Evolutionary conservation across 2,113 vertebrate genomes (phyloP).

Genomic region (Epinephelus lanceolatus): DNA sequence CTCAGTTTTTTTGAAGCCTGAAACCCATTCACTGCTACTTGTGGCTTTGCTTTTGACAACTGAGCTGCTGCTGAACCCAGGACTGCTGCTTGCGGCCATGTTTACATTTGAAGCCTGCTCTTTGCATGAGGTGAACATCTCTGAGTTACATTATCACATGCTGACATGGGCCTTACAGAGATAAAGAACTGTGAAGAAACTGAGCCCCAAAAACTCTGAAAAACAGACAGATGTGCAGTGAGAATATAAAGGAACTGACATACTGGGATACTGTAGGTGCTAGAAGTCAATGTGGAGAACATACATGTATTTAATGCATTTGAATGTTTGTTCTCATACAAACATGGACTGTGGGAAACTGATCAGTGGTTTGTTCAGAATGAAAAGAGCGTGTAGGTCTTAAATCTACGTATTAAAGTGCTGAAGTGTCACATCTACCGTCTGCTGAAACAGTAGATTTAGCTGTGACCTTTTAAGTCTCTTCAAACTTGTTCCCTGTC

Average conservation of each 20-base stretch:
- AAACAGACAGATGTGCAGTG: neutral
- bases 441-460: slow-evolving; percentile 51
- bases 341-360: slow-evolving; percentile 6
- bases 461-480: slow-evolving; percentile 26
- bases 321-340: slow-evolving; percentile 6
- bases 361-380: slow-evolving; percentile 37
- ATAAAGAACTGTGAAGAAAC: neutral
- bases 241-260: neutral
- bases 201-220: neutral
- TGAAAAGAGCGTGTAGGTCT: slow-evolving; percentile 26
- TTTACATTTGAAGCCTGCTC: slow-evolving; percentile 24
- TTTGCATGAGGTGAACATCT: slow-evolving; percentile 30
- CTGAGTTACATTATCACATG: slow-evolving; percentile 23
- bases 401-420: slow-evolving; percentile 70
- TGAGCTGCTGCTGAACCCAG: no score
- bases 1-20: no score
- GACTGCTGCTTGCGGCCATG: no score
- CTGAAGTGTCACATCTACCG: slow-evolving; percentile 58
- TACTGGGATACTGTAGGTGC: neutral
- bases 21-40: no score
- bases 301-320: slow-evolving; percentile 23
- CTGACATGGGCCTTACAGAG: slow-evolving; percentile 37
- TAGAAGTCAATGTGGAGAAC: neutral
- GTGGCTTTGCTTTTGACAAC: no score
- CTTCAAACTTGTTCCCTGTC: slow-evolving; percentile 24